phyloP scores from a whole-genome alignment of 2,113 vertebrate genomes.

The Taxidea taxus region DNA sequence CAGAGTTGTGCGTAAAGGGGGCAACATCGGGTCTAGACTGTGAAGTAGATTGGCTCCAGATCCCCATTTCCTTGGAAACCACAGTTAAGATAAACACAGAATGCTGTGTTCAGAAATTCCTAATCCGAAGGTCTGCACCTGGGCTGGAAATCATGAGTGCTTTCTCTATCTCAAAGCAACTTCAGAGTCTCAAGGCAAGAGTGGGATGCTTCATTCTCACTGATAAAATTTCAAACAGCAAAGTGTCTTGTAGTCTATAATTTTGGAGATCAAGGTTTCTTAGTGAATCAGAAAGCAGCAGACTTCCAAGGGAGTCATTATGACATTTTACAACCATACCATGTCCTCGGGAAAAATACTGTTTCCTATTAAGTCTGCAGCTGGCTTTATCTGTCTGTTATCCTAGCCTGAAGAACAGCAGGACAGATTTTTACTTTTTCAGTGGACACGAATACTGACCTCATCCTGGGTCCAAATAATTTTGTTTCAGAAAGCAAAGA shows the following conservation, averaged over 20 bases:
- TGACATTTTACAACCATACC: neutral
- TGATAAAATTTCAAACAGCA: neutral
- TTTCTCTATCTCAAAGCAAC: neutral
- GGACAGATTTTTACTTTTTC: neutral
- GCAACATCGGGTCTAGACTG: neutral
- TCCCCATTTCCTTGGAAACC: neutral
- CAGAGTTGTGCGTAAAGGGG: neutral
- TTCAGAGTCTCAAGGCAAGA: neutral
- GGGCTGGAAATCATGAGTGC: neutral
- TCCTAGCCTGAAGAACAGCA: neutral
- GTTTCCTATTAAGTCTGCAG: neutral
- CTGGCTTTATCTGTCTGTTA: neutral
- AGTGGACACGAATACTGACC: neutral
- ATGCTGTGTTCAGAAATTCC: neutral
- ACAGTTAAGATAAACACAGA: neutral
- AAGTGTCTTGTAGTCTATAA: neutral
- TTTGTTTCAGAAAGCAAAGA: neutral
- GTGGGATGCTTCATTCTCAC: neutral
- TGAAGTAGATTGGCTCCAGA: neutral
- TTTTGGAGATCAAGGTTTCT: neutral
- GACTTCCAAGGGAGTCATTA: neutral
- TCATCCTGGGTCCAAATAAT: neutral
- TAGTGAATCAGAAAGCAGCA: neutral
- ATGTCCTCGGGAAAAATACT: neutral
- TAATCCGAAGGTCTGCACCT: neutral